Evolutionary conservation across 2,888 invertebrate genomes (phyloP).

Genomic region (Drosophila parthenogenetica): DNA sequence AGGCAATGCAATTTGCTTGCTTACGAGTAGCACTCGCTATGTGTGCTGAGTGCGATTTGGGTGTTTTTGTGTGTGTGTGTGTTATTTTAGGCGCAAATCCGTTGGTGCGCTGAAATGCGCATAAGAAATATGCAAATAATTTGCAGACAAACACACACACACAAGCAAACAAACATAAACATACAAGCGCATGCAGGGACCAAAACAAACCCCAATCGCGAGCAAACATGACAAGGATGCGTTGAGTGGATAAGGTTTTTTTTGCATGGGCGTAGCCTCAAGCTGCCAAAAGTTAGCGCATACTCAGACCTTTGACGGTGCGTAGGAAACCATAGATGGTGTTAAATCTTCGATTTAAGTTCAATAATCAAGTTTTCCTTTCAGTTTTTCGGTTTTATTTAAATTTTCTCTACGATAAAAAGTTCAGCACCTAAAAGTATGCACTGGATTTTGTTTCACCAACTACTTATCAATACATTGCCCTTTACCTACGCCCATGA

Average conservation of each 20-base stretch:
- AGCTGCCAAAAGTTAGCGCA: not conserved
- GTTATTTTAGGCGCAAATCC: conserved; percentile 61
- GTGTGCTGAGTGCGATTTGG: conserved; percentile 3
- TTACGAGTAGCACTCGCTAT: conserved; percentile 4
- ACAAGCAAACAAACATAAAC: conserved; percentile 11
- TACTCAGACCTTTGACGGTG: too few relatives aligned
- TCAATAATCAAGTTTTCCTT: too few relatives aligned
- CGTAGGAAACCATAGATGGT: too few relatives aligned
- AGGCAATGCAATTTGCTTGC: conserved; percentile 36
- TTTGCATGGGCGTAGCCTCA: not conserved
- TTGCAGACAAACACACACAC: conserved; percentile 34
- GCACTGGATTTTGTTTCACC: too few relatives aligned
- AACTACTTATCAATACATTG: too few relatives aligned
- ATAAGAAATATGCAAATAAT: conserved; percentile 70
- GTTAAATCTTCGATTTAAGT: too few relatives aligned
- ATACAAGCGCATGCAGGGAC: conserved; percentile 7
- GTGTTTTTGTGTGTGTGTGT: not conserved
- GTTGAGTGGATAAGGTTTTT: not conserved
- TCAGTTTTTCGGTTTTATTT: too few relatives aligned
- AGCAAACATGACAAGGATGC: conserved; percentile 19
- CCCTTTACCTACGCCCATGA: not conserved
- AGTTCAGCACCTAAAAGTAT: too few relatives aligned
- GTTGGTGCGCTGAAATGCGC: conserved; percentile 56
- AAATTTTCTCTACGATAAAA: too few relatives aligned
- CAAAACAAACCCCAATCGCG: conserved; percentile 26